A percentile compares a stretch with the other conserved stretches of the same genome.
phyloP scores from a whole-genome alignment of 2,113 vertebrate species.

The Phalacrocorax pelagicus region DNA sequence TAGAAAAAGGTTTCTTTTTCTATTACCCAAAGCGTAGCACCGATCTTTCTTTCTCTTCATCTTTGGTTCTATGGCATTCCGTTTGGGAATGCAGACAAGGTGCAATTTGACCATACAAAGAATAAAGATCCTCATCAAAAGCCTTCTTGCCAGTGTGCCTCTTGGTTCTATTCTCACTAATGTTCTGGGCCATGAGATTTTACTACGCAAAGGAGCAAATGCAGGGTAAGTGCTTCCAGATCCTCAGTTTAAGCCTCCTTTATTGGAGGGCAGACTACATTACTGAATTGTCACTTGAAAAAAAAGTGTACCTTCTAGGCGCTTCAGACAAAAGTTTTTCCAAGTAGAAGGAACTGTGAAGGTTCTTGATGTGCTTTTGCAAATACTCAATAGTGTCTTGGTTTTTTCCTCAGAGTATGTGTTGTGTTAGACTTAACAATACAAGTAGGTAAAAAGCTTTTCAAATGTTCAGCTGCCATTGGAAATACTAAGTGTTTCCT shows the following conservation, averaged over 20 bases:
- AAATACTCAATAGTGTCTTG: not conserved
- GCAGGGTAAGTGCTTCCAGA: not conserved
- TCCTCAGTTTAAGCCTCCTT: not conserved
- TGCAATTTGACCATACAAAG: not conserved
- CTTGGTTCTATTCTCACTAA: not conserved
- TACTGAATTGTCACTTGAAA: not conserved
- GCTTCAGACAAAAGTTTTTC: not conserved
- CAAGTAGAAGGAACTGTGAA: not conserved
- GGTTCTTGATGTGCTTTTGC: not conserved
- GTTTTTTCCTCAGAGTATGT: not conserved
- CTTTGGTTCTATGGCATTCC: not conserved
- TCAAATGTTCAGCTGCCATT: not conserved
- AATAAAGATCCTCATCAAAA: not conserved
- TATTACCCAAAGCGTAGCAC: not conserved
- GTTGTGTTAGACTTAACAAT: not conserved
- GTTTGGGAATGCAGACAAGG: not conserved
- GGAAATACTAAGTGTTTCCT: not conserved
- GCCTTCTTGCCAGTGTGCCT: not conserved
- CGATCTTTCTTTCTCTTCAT: not conserved
- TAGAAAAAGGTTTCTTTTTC: not conserved
- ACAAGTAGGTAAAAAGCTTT: not conserved
- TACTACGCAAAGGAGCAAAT: slow-evolving; percentile 12
- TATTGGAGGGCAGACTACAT: not conserved
- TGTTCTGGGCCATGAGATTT: not conserved
- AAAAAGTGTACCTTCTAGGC: not conserved